Percentiles rank a stretch among this genome's conserved stretches.
phyloP scores from a whole-genome alignment of 2,113 vertebrate genomes.

The Macrotis lagotis region DNA sequence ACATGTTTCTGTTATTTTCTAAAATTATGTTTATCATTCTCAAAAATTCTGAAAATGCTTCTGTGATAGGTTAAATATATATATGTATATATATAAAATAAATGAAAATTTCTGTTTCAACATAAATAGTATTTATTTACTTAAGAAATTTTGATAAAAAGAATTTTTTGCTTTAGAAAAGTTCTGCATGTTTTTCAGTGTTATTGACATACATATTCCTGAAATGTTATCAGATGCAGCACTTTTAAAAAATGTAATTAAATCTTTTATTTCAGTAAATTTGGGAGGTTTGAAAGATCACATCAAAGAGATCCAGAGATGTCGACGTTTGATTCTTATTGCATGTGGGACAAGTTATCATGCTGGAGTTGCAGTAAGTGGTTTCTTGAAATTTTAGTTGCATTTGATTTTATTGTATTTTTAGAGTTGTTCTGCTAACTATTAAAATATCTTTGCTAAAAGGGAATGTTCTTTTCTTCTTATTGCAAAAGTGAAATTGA shows the following conservation, averaged over 20 bases:
- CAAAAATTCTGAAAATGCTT: neutral
- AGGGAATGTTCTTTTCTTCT: slow-evolving; percentile 5
- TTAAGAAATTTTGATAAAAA: slow-evolving; percentile 13
- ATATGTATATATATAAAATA: neutral
- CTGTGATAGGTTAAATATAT: neutral
- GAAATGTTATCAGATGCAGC: slow-evolving; percentile 32
- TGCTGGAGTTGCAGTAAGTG: slow-evolving; percentile 95
- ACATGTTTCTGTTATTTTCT: neutral
- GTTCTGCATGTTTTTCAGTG: neutral
- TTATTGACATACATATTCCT: neutral
- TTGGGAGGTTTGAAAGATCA: slow-evolving; percentile 98
- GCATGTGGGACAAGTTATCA: slow-evolving; percentile 98
- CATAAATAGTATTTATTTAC: neutral
- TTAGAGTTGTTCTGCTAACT: neutral
- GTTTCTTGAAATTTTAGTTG: slow-evolving; percentile 28
- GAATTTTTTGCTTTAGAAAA: slow-evolving; percentile 29
- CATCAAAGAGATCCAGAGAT: slow-evolving; percentile 98
- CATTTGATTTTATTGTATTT: slow-evolving; percentile 19
- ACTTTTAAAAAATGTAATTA: slow-evolving; percentile 57
- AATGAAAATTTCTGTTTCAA: neutral
- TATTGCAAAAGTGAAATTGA: slow-evolving; percentile 3
- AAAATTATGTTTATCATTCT: neutral
- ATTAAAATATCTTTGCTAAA: slow-evolving; percentile 33
- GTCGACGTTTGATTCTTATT: slow-evolving; percentile 95
- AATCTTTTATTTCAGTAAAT: slow-evolving; percentile 86